Conservation (phyloP, 2,113 vertebrate genomes). For the Fulica atra region DNA sequence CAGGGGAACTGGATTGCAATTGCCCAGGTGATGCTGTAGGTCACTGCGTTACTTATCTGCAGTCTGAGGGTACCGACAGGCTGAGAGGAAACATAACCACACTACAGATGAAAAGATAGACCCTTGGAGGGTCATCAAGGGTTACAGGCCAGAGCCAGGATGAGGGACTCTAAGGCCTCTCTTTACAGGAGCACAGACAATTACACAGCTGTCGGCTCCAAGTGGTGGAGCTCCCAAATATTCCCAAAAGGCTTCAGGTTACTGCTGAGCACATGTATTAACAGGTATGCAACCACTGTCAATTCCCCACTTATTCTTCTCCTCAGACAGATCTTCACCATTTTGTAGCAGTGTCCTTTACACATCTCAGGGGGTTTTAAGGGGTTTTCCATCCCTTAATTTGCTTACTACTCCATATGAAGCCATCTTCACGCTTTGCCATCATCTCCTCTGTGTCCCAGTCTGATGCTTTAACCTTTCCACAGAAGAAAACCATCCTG, state of each 20-base stretch:
- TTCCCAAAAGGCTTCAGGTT: neutral
- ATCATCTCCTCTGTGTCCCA: neutral
- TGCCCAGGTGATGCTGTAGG: neutral
- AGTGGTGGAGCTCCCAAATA: neutral
- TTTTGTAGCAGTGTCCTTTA: neutral
- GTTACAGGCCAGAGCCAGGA: neutral
- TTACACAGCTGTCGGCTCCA: accelerated
- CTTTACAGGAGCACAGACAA: neutral
- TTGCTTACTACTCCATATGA: neutral
- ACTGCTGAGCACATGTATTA: neutral
- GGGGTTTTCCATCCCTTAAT: neutral
- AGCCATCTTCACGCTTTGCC: neutral
- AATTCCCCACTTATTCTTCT: neutral
- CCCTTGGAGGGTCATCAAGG: too few species aligned
- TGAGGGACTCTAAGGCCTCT: neutral
- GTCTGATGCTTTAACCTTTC: neutral
- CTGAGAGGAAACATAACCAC: neutral
- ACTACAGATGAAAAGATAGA: neutral
- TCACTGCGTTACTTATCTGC: neutral
- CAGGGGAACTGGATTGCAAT: neutral
- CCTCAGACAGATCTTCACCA: neutral
- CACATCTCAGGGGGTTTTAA: too few species aligned
- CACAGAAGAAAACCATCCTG: neutral
- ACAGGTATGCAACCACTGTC: neutral
- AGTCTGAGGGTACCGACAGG: neutral